Conservation (phyloP, 2,797 vertebrate genomes). For the Gambelia wislizenii region DNA sequence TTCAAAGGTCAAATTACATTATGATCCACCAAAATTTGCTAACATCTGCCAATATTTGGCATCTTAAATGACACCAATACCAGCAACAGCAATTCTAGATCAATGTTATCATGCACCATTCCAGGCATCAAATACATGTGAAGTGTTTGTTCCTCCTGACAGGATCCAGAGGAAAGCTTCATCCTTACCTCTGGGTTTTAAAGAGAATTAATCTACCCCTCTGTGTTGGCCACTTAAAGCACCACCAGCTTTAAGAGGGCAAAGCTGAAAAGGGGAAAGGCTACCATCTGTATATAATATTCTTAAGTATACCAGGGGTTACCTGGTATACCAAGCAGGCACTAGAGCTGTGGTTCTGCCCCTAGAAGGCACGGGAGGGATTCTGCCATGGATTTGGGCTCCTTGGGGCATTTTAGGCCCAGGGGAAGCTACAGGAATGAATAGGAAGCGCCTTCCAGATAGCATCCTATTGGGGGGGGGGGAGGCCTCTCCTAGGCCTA, state of each 20-base stretch:
- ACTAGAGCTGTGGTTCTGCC: too few relatives aligned
- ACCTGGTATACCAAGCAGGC: too few relatives aligned
- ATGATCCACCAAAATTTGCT: neutral
- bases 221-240: constrained; percentile 77
- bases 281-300: neutral
- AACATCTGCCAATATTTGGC: neutral
- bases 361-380: too few relatives aligned
- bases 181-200: constrained; percentile 71
- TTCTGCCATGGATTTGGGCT: too few relatives aligned
- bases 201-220: constrained; percentile 77
- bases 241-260: constrained; percentile 77
- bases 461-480: too few relatives aligned
- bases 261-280: constrained; percentile 73
- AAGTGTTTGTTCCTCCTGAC: constrained; percentile 68
- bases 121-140: neutral
- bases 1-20: neutral
- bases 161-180: constrained; percentile 72
- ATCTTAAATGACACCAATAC: neutral
- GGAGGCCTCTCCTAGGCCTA: too few relatives aligned
- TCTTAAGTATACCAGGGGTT: neutral
- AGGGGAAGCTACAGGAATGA: too few relatives aligned
- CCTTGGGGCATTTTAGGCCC: too few relatives aligned
- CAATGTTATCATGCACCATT: neutral
- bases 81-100: neutral
- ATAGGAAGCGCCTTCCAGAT: too few relatives aligned